These are phyloP conservation scores for Adela reaumurella DNA, from an alignment of 2,888 invertebrate genomes.

Conservation along the genomic window DNA sequence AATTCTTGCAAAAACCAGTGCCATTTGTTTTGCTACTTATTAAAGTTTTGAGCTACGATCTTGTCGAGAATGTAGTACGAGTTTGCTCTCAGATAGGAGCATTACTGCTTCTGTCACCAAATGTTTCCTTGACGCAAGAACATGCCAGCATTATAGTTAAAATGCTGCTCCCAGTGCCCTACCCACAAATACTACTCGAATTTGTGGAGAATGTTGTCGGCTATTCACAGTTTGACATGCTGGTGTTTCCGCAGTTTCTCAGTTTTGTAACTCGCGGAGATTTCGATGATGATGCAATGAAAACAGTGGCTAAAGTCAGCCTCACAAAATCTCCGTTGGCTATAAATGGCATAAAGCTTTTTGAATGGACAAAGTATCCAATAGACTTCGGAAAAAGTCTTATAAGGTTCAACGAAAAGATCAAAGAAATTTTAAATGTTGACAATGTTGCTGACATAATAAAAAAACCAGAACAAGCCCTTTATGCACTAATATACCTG, in stretches of 20 bases:
- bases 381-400: conserved; percentile 53
- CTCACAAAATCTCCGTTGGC: conserved; percentile 63
- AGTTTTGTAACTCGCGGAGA: conserved; percentile 52
- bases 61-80: conserved; percentile 42
- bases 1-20: conserved; percentile 57
- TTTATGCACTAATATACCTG: conserved; percentile 51
- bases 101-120: conserved; percentile 55
- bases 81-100: conserved; percentile 56
- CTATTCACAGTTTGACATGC: conserved; percentile 68
- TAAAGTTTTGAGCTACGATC: conserved; percentile 42
- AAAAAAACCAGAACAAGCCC: conserved; percentile 33
- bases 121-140: conserved; percentile 67
- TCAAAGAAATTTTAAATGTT: conserved; percentile 24
- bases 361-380: conserved; percentile 65
- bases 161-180: conserved; percentile 56
- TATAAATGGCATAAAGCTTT: conserved; percentile 55
- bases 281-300: conserved; percentile 53
- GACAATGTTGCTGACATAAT: conserved; percentile 31
- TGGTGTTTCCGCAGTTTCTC: conserved; percentile 66
- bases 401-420: conserved; percentile 31
- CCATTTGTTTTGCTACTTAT: conserved; percentile 57
- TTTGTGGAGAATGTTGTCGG: conserved; percentile 64
- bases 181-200: conserved; percentile 55
- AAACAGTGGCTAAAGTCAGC: conserved; percentile 63
- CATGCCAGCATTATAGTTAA: conserved; percentile 66